Percentiles rank a stretch among this genome's conserved stretches.
Conservation (phyloP, 1,140 invertebrate species). For the Drosophila ananassae region DNA sequence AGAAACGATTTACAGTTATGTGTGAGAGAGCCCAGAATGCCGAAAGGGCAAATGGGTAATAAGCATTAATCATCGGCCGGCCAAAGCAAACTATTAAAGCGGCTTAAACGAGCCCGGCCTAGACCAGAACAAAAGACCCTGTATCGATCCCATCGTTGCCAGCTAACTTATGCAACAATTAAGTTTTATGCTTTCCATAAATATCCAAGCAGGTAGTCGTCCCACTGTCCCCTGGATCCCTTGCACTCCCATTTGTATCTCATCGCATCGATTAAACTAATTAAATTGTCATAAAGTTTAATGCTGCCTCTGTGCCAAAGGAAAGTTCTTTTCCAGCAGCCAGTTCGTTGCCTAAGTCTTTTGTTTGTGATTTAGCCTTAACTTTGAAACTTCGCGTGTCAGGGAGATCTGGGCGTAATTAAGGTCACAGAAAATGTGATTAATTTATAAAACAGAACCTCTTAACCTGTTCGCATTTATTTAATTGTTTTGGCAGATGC, state of each 20-base stretch:
- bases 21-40: slow-evolving; percentile 34
- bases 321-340: slow-evolving; percentile 13
- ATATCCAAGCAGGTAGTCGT: slow-evolving; percentile 50
- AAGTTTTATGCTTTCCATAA: slow-evolving; percentile 77
- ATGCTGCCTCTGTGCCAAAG: slow-evolving; percentile 12
- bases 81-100: slow-evolving; percentile 58
- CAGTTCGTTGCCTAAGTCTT: slow-evolving; percentile 62
- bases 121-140: not conserved
- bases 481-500: slow-evolving; percentile 35
- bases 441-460: slow-evolving; percentile 2
- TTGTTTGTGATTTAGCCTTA: slow-evolving; percentile 23
- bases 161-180: slow-evolving; percentile 75
- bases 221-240: not conserved
- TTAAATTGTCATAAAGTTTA: slow-evolving; percentile 76
- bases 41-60: slow-evolving; percentile 49
- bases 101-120: slow-evolving; percentile 31
- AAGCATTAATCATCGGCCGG: slow-evolving; percentile 68
- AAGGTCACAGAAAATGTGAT: slow-evolving; percentile 46
- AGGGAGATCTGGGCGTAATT: slow-evolving; percentile 37
- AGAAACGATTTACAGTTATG: slow-evolving; percentile 69
- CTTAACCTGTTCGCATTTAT: slow-evolving; percentile 37
- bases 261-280: slow-evolving; percentile 80
- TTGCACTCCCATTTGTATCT: slow-evolving; percentile 24
- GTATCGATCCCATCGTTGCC: slow-evolving; percentile 30
- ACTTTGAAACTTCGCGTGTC: slow-evolving; percentile 2